phyloP scores from a whole-genome alignment of 2,888 invertebrate species.

The Serrognathus titanus region DNA sequence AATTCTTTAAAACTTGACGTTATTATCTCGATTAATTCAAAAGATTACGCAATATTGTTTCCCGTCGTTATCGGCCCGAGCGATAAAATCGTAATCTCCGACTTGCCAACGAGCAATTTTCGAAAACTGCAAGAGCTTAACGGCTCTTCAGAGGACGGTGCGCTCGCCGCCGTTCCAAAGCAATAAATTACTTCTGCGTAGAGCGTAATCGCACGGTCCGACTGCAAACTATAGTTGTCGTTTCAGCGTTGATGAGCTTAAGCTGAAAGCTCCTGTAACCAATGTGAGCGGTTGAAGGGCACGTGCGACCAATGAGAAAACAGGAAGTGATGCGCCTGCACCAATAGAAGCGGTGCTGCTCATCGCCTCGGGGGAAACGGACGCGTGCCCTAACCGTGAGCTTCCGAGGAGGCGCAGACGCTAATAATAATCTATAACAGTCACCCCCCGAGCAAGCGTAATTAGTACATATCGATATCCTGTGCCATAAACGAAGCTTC shows the following conservation, averaged over 20 bases:
- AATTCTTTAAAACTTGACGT: no score
- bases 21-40: no score
- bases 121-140: no score
- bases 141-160: no score
- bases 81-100: no score
- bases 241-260: conserved; percentile 24
- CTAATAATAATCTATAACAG: conserved; percentile 14
- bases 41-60: no score
- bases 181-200: no score
- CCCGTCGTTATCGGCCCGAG: no score
- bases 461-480: neutral
- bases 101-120: no score
- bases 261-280: conserved; percentile 26
- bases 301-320: conserved; percentile 41
- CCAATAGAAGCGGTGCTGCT: conserved; percentile 33
- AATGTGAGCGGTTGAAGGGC: conserved; percentile 32
- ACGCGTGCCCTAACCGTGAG: conserved; percentile 25
- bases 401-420: conserved; percentile 10
- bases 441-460: neutral
- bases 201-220: neutral
- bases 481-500: neutral
- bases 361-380: conserved; percentile 22
- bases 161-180: no score
- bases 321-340: conserved; percentile 29
- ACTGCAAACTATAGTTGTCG: conserved; percentile 27